Evolutionary conservation across 2,888 invertebrate species (phyloP).

Genomic region (Lymantria monacha): DNA sequence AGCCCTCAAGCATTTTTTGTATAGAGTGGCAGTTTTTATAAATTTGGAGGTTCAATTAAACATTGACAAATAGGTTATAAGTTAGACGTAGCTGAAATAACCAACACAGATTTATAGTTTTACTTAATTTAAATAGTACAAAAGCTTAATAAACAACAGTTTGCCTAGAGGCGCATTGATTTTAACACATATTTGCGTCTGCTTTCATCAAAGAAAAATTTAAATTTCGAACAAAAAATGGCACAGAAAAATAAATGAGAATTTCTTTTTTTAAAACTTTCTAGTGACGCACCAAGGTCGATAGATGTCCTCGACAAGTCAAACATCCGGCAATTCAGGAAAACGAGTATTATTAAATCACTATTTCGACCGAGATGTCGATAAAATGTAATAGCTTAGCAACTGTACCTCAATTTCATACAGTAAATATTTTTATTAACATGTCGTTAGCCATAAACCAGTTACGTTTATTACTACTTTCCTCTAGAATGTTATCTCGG

Average conservation of each 20-base stretch:
- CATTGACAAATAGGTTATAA: slow-evolving; percentile 31
- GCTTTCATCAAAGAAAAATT: slow-evolving; percentile 3
- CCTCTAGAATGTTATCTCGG: slow-evolving; percentile 24
- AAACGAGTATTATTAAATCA: slow-evolving; percentile 15
- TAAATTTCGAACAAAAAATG: neutral
- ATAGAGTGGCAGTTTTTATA: slow-evolving; percentile 7
- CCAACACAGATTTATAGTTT: slow-evolving; percentile 17
- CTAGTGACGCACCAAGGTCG: slow-evolving; percentile 33
- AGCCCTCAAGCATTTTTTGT: slow-evolving; percentile 26
- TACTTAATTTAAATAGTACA: slow-evolving; percentile 18
- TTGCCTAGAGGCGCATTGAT: slow-evolving; percentile 5
- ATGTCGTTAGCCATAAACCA: slow-evolving; percentile 16
- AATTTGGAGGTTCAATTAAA: slow-evolving; percentile 27
- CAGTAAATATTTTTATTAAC: slow-evolving; percentile 16
- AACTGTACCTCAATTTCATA: slow-evolving; percentile 16
- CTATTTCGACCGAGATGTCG: slow-evolving; percentile 5
- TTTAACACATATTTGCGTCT: neutral
- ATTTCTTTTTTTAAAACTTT: slow-evolving; percentile 23
- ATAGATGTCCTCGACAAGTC: slow-evolving; percentile 28
- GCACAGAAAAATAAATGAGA: neutral
- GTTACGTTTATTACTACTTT: slow-evolving; percentile 23
- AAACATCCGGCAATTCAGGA: slow-evolving; percentile 17
- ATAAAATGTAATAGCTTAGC: slow-evolving; percentile 9
- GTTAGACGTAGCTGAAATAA: slow-evolving; percentile 10
- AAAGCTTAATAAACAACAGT: slow-evolving; percentile 6